Evolutionary conservation across 2,113 vertebrate species (phyloP), one percentile per base, ranked within the genome.

Genomic region (Microcebus lehilahytsara): DNA sequence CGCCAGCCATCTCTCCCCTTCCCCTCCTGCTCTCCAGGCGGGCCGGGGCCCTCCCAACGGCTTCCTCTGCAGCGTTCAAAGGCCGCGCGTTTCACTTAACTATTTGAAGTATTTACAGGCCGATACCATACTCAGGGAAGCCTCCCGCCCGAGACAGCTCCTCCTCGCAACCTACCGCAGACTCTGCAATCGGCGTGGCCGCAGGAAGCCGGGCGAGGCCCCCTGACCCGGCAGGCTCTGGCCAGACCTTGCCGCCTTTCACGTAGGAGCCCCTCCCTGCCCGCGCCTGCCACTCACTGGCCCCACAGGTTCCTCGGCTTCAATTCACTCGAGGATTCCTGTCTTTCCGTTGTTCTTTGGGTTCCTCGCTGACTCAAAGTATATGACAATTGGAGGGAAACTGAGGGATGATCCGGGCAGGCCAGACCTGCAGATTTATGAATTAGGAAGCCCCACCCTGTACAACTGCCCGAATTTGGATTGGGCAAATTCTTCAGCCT

Each of bases 81-180:
- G 96, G 79, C 72, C 83, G 85, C 95, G 53, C 87, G 51, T 97
- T 97, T 94, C 96, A 96, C 92, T 93, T 49, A 96, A 97, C 89
- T 95, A 97, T 97, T 93, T 98, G 95, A 98, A 98, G 89, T 96
- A 95, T 98, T 97, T 96, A 98, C 96, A 96, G 94, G 51, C 96
- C 80, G 93, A 97, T 95, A 46, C 93, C 93, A 96, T 95, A 81
- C 83, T 72, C 72, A 64, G 72, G 75, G 88, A 97, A 97, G 69
- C 53, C 84, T 91, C 72, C 91, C 67, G 23, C 85, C 95, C 2
- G 9, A 85, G 79, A 89, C 34, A 46, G 74, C 94, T 91, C 92
- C 84, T 72, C 11, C 89, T 64, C 6, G 88, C 92, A 56, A 40
- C 79, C 83, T 69, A 62, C 87, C 81, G 56, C 64, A 16, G 67